Percentiles rank a stretch among this genome's conserved stretches.
phyloP scores from a whole-genome alignment of 92 coral and sea anemone genomes.

The Blastomussa wellsi region DNA sequence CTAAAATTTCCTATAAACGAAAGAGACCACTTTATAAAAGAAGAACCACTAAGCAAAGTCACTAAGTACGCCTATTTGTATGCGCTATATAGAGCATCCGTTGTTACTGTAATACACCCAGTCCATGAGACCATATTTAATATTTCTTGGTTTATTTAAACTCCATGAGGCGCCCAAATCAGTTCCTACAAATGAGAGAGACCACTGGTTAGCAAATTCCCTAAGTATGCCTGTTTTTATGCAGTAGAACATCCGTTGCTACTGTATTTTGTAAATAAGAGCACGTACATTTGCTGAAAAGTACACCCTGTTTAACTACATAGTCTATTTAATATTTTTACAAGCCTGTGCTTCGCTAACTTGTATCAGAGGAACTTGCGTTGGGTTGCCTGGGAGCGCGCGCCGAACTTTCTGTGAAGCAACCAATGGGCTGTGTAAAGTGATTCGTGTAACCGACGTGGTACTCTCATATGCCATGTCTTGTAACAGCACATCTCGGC shows the following conservation, averaged over 20 bases:
- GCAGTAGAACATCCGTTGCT: neutral
- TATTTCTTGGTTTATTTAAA: no score
- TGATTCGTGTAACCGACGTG: conserved; percentile 32
- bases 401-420: neutral
- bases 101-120: neutral
- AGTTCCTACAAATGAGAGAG: neutral
- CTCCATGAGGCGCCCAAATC: no score
- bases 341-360: neutral
- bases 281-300: neutral
- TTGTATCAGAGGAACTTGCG: neutral
- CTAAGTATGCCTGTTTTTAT: no score
- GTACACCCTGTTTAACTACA: neutral
- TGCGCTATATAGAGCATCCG: neutral
- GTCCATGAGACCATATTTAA: no score
- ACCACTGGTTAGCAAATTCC: neutral
- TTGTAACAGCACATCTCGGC: conserved; percentile 18
- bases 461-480: conserved; percentile 32
- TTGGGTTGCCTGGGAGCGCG: neutral
- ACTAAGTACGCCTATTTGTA: no score
- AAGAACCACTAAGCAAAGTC: neutral
- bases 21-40: neutral
- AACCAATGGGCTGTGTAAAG: neutral
- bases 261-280: neutral
- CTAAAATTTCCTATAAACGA: neutral
- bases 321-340: neutral